Evolutionary conservation across 2,888 invertebrate species (phyloP).

Genomic region (Agrochola macilenta): DNA sequence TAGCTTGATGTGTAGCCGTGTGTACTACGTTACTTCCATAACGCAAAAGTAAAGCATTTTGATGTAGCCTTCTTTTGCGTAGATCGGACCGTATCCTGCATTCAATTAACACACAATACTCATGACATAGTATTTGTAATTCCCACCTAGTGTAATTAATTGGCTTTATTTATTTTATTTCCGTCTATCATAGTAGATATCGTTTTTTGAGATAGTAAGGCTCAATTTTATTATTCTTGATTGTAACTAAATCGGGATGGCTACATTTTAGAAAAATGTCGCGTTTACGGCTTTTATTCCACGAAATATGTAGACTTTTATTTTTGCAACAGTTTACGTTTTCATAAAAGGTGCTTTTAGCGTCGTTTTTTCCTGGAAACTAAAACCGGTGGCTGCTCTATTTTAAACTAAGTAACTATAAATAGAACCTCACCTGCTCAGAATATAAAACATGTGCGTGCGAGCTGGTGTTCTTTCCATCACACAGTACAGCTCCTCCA

Average conservation of each 20-base stretch:
- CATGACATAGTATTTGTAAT: neutral
- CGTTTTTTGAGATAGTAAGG: neutral
- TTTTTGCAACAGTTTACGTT: neutral
- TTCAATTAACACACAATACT: neutral
- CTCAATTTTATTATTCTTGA: neutral
- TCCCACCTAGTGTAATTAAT: neutral
- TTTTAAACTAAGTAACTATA: neutral
- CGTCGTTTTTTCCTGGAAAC: neutral
- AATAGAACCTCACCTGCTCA: slow-evolving; percentile 91
- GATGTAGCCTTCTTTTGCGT: neutral
- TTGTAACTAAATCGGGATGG: neutral
- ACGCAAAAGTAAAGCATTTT: neutral
- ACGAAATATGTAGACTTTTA: neutral
- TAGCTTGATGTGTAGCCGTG: no score
- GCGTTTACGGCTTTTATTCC: neutral
- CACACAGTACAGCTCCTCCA: slow-evolving; percentile 93
- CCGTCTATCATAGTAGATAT: neutral
- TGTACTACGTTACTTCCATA: neutral
- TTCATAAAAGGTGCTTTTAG: neutral
- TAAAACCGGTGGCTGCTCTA: neutral
- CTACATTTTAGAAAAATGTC: neutral
- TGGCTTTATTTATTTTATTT: neutral
- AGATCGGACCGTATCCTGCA: no score
- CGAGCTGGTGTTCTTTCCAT: slow-evolving; percentile 89
- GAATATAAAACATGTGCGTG: slow-evolving; percentile 93